Evolutionary conservation across 2,113 vertebrate species (phyloP), one percentile per base, ranked within the genome.

Genomic region (Cranoglanis bouderius): DNA sequence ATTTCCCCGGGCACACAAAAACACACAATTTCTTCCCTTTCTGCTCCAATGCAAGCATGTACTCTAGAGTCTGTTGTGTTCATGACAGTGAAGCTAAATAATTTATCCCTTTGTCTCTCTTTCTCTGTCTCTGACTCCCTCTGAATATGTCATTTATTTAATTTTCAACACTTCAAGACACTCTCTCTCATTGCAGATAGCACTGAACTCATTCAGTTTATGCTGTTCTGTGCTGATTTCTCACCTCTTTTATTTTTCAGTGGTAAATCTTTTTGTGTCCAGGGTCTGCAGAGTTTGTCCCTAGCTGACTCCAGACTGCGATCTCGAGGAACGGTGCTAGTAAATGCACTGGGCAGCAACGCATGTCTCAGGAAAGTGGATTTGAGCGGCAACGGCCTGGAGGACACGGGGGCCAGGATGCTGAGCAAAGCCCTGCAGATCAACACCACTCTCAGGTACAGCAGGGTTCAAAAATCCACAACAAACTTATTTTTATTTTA

Each of bases 351-450:
- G 89, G 97, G 97, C 91, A 97, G 97, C 91, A 98, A 98, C 49
- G 92, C 97, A 5, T 97, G 97, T 88, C 92, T 98, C 81, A 94
- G 95, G 32, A 97, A 96, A 90, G 96, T 98, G 89, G 97, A 98
- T 85, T 94, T 98, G 89, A 98, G 97, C 0, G 97, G 97, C 26
- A 98, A 98, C n/a, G 92, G 95, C 82, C 95, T 98, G 95, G 97
- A 97, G 57, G 97, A 98, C 91, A 94, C 97, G 0, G 97, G 97
- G 10, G 97, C 97, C 67, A 97, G 97, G 94, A 98, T 98, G 97
- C 95, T 98, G 32, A 97, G 97, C 88, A 98, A 98, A 92, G 97
- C 97, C 26, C 92, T 98, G 90, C 97, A 97, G 93, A 98, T 98
- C 93, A 98, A 98, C 92, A 97, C 96, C 51, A 97, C 96, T 0